Evolutionary conservation across 30 jellyfish, hydroid and myxozoan genomes (phyloP), one percentile per base, ranked within the genome.

Genomic region (Pseudorhiza aurosa): DNA sequence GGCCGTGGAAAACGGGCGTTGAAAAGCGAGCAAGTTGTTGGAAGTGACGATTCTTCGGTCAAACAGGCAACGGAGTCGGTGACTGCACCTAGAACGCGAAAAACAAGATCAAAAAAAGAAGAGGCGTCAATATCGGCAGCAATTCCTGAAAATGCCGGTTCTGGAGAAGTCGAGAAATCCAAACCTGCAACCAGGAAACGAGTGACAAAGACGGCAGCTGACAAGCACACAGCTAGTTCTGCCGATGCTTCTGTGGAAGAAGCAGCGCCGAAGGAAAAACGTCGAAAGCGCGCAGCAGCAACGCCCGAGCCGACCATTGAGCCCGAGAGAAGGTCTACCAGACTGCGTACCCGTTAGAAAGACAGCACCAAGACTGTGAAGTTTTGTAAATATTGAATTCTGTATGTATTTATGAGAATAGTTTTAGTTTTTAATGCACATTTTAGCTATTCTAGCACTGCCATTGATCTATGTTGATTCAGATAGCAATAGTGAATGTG

Each of bases 331-430:
- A 31, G 58, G 11, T 64, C 77, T 15, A 19, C 77, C 4, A 64
- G 77, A 18, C 7, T 33, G 58, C 32, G 59, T n/a, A 17, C 29
- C 47, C 37, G 77, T 36, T 32, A 31, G 4, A 14, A 64, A 9
- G 1, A 8, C 27, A 35, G 17, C 24, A 15, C 4, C 51, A 60
- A 25, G 2, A 35, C 1, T n/a, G 12, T 33, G 6, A 19, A 14
- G 5, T 53, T 64, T 42, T 64, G 77, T 64, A 64, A 29, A 64
- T 64, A 64, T 0, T 9, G 29, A 29, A 19, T 64, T 64, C 7
- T 64, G 21, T 28, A 17, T n/a, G n/a, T n/a, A n/a, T n/a, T n/a
- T n/a, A n/a, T n/a, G n/a, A n/a, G n/a, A n/a, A n/a, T n/a, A n/a
- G n/a, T n/a, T n/a, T n/a, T n/a, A n/a, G n/a, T n/a, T n/a, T n/a